Evolutionary conservation across 2,888 invertebrate species (phyloP).

Genomic region (Mesorhabditis belari): DNA sequence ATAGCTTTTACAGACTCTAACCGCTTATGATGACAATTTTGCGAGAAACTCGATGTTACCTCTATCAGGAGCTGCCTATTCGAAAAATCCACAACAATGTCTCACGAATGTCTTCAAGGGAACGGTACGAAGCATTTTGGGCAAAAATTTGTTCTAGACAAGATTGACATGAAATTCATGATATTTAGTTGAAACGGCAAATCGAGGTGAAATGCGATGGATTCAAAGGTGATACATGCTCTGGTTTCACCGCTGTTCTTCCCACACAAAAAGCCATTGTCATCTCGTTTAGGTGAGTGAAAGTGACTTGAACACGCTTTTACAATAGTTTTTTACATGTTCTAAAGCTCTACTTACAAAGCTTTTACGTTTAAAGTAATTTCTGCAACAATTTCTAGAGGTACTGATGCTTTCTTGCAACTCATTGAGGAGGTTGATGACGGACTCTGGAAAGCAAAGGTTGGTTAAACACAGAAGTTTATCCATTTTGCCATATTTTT

Average conservation of each 20-base stretch:
- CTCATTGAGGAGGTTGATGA: conserved; percentile 32
- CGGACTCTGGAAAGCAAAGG: conserved; percentile 12
- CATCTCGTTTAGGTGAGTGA: conserved; percentile 32
- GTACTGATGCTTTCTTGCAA: conserved; percentile 29
- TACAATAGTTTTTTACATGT: not conserved
- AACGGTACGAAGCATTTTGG: not conserved
- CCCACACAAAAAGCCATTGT: conserved; percentile 28
- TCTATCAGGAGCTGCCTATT: conserved; percentile 32
- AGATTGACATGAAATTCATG: not conserved
- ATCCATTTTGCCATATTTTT: not conserved
- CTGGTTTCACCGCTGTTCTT: conserved; percentile 30
- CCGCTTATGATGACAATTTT: conserved; percentile 18
- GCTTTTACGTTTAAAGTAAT: no score
- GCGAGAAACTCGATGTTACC: conserved; percentile 27
- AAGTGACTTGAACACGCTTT: not conserved
- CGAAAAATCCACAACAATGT: conserved; percentile 27
- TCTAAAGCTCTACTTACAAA: no score
- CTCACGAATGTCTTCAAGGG: conserved; percentile 16
- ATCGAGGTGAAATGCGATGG: conserved; percentile 20
- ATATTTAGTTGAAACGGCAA: conserved; percentile 21
- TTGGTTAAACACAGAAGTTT: conserved; percentile 4
- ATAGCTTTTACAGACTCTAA: not conserved
- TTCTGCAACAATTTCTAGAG: conserved; percentile 24
- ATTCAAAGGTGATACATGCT: conserved; percentile 25
- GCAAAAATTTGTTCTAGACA: not conserved